Conservation (phyloP, 2,888 invertebrate genomes). For the Autographa pulchrina region DNA sequence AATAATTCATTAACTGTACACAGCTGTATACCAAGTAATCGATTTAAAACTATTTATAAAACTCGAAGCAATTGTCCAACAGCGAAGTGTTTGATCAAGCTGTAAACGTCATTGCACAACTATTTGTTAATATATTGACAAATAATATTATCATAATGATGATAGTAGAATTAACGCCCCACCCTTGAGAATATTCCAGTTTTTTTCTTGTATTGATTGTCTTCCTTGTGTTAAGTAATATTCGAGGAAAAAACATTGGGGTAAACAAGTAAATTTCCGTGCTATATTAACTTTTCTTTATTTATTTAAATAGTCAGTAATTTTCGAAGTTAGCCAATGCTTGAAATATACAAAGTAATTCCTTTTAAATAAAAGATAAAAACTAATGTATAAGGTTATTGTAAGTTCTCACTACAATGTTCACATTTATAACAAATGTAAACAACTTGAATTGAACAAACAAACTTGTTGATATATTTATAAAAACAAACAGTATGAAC, state of each 20-base stretch:
- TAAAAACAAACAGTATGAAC: conserved; percentile 17
- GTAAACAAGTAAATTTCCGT: too few relatives aligned
- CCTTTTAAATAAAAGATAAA: not conserved
- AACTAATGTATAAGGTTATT: not conserved
- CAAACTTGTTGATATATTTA: conserved; percentile 17
- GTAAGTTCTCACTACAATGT: not conserved
- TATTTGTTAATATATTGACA: conserved; percentile 21
- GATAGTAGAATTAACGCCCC: not conserved
- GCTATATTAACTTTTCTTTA: too few relatives aligned
- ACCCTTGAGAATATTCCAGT: not conserved
- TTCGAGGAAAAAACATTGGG: too few relatives aligned
- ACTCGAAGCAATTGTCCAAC: conserved; percentile 1
- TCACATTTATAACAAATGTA: conserved; percentile 6
- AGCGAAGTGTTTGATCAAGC: conserved; percentile 1
- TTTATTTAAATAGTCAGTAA: too few relatives aligned
- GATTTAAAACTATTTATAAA: conserved; percentile 5
- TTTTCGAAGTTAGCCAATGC: too few relatives aligned
- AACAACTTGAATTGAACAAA: conserved; percentile 16
- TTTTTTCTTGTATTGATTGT: not conserved
- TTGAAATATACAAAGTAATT: not conserved
- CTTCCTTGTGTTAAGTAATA: too few relatives aligned
- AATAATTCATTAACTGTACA: conserved; percentile 23
- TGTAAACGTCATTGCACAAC: conserved; percentile 38
- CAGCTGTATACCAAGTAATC: conserved; percentile 25
- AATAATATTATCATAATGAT: not conserved